phyloP scores from a whole-genome alignment of 1,140 invertebrate genomes.

The Goniozus legneri region DNA sequence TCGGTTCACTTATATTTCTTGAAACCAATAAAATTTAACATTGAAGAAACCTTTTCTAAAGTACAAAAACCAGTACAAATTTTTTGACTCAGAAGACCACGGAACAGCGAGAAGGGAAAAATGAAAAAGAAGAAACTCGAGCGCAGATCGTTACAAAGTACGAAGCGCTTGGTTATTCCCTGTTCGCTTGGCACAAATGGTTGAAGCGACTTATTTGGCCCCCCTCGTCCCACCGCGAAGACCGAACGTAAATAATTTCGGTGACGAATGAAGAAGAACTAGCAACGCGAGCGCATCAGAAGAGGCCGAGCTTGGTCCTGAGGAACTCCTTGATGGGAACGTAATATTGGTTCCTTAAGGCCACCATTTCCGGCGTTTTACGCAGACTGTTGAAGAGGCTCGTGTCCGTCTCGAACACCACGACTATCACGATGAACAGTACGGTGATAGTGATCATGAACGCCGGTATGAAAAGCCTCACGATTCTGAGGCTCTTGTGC shows the following conservation, averaged over 20 bases:
- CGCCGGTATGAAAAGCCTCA: constrained; percentile 70
- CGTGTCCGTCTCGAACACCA: constrained; percentile 74
- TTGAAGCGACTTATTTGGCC: background rate
- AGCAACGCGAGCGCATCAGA: constrained; percentile 41
- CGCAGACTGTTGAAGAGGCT: constrained; percentile 66
- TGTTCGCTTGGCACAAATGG: background rate
- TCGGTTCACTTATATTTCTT: too few species aligned
- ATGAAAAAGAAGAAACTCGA: too few species aligned
- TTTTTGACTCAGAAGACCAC: too few species aligned
- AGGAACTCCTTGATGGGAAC: constrained; percentile 77
- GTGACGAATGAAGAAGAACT: constrained; percentile 20
- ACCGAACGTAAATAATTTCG: constrained; percentile 13
- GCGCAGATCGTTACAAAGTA: background rate
- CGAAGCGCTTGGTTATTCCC: background rate
- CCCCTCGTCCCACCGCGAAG: background rate
- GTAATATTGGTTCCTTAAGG: constrained; percentile 76
- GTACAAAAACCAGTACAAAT: too few species aligned
- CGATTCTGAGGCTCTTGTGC: constrained; percentile 57
- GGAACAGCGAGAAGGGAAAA: too few species aligned
- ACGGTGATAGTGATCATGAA: constrained; percentile 66
- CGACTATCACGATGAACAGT: constrained; percentile 61
- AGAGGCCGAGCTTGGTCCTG: constrained; percentile 53
- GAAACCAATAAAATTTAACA: too few species aligned
- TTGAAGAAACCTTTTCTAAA: too few species aligned
- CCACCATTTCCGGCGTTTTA: constrained; percentile 75